phyloP scores from a whole-genome alignment of 2,113 vertebrate genomes.

The Craseonycteris thonglongyai region DNA sequence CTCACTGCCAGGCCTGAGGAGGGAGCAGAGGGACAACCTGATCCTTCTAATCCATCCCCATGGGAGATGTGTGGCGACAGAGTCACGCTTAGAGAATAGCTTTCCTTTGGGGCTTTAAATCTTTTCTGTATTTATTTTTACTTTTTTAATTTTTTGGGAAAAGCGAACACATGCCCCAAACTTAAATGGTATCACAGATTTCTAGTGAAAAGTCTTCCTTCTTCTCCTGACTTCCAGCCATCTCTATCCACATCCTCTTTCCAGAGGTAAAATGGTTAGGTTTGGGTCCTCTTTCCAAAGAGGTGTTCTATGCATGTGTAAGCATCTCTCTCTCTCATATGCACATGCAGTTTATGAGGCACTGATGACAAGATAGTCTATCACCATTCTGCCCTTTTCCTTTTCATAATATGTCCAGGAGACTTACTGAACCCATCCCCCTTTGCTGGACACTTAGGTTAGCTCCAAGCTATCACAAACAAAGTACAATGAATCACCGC shows the following conservation, averaged over 20 bases:
- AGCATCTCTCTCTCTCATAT: neutral
- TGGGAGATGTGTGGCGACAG: neutral
- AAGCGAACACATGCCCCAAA: neutral
- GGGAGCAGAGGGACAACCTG: neutral
- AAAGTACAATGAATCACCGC: rapidly evolving
- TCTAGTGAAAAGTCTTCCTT: neutral
- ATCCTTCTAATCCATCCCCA: neutral
- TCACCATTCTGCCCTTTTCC: neutral
- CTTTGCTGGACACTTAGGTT: neutral
- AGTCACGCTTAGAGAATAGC: neutral
- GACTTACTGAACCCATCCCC: neutral
- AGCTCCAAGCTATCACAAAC: neutral
- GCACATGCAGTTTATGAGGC: neutral
- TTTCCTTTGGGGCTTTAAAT: neutral
- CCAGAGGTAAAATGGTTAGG: neutral
- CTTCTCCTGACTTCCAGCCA: neutral
- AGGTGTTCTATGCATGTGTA: neutral
- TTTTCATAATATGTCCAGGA: neutral
- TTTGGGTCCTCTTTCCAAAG: neutral
- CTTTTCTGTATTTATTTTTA: neutral
- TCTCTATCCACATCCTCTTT: neutral
- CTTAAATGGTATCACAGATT: neutral
- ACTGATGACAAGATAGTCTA: neutral
- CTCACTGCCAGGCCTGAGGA: neutral
- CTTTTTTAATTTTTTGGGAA: neutral